Evolutionary conservation across 1,140 invertebrate genomes (phyloP).

Genomic region (Zophobas atratus): DNA sequence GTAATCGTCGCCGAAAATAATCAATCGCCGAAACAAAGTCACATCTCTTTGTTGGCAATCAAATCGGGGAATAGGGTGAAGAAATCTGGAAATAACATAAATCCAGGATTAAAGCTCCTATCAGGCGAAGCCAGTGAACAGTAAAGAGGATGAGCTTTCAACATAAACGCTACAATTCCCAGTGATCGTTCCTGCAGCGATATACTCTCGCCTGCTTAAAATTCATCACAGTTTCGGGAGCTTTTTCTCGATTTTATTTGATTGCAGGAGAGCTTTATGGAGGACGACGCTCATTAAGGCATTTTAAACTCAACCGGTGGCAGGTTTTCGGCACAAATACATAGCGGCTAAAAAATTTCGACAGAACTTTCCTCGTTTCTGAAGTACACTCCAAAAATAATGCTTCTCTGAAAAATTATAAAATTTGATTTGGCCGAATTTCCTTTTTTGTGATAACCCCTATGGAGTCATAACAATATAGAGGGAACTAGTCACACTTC

Average conservation of each 20-base stretch:
- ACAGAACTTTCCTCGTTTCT: too few relatives aligned
- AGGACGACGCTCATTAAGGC: too few relatives aligned
- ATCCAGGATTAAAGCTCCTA: constrained; percentile 61
- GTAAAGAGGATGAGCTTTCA: constrained; percentile 59
- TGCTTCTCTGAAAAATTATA: too few relatives aligned
- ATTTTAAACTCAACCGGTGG: too few relatives aligned
- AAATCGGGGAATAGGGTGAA: too few relatives aligned
- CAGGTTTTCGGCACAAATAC: too few relatives aligned
- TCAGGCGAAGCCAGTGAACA: constrained; percentile 59
- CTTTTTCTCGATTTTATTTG: constrained; percentile 31
- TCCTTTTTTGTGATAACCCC: too few relatives aligned
- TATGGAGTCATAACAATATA: too few relatives aligned
- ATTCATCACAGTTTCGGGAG: constrained; percentile 26
- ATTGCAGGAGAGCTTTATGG: background rate
- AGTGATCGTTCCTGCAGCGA: constrained; percentile 8
- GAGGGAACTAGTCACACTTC: too few relatives aligned
- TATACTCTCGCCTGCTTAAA: constrained; percentile 27
- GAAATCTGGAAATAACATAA: constrained; percentile 61
- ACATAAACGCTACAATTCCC: constrained; percentile 48
- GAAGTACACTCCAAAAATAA: too few relatives aligned
- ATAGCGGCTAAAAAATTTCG: too few relatives aligned
- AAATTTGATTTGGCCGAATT: too few relatives aligned
- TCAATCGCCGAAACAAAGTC: constrained; percentile 35
- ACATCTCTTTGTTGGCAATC: constrained; percentile 30
- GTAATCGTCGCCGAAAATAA: constrained; percentile 11